Evolutionary conservation across 1,140 invertebrate species (phyloP), one percentile per base, ranked within the genome.

Genomic region (Oncopeltus fasciatus): DNA sequence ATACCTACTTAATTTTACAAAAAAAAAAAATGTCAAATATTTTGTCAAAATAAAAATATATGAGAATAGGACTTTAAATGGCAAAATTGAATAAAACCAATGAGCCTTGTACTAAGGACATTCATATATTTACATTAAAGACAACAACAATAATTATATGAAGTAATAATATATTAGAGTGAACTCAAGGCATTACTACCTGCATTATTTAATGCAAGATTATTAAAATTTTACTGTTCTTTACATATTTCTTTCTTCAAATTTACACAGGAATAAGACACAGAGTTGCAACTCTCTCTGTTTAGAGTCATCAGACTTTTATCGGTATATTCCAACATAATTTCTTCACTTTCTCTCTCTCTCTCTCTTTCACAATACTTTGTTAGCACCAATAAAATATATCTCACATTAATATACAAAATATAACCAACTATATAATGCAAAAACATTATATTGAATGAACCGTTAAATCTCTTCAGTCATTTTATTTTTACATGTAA

Each of bases 251-350:
- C 24, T 29, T 27, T 65, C 61, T 57, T 61, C 16, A 51, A 53
- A 61, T 53, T 53, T 53, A 53, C 56, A 57, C 29, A 57, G 29
- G 29, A 56, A 47, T 66, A 66, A 66, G 65, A 64, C 65, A 66
- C 65, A 66, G 62, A 66, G 65, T 66, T 66, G 24, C 65, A 61
- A 59, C 60, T 59, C 65, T 66, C 62, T 66, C 61, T 66, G 62
- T 66, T 66, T 66, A 66, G 65, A 66, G 65, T 66, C 65, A 59
- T 66, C 65, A 66, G 65, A 66, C 65, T 66, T 66, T 64, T 57
- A 27, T 29, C 46, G 29, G 58, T 58, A 31, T 57, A 27, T 56
- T 56, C 27, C 27, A 56, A 56, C 27, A 3, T 21, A 56, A n/a
- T n/a, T n/a, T n/a, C n/a, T n/a, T n/a, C n/a, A n/a, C n/a, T n/a